Evolutionary conservation across 2,888 invertebrate species (phyloP).

Genomic region (Pedicia rivosa): DNA sequence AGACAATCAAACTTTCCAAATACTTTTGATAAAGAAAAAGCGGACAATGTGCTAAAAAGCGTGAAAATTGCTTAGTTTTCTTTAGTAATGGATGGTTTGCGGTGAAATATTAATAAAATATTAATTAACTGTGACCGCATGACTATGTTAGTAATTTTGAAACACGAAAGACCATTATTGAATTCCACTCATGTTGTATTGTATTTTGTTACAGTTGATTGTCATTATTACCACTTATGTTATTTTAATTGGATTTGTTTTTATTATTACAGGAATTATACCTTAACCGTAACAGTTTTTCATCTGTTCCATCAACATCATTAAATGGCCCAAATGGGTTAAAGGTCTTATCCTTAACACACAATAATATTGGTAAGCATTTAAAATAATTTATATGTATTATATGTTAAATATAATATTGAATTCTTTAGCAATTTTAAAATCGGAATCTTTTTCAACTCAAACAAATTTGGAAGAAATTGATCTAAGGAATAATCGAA

Average conservation of each 20-base stretch:
- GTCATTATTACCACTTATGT: neutral
- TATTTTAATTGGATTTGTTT: neutral
- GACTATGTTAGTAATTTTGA: too few relatives aligned
- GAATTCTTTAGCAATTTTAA: slow-evolving; percentile 42
- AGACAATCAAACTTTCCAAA: too few relatives aligned
- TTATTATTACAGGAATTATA: slow-evolving; percentile 47
- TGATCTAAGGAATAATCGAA: slow-evolving; percentile 63
- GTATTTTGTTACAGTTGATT: too few relatives aligned
- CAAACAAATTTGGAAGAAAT: slow-evolving; percentile 56
- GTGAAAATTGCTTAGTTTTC: too few relatives aligned
- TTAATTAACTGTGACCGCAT: too few relatives aligned
- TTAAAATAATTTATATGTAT: slow-evolving; percentile 5
- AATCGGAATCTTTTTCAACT: slow-evolving; percentile 49
- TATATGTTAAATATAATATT: slow-evolving; percentile 3
- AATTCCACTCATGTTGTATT: too few relatives aligned
- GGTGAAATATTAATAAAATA: too few relatives aligned
- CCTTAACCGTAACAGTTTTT: slow-evolving; percentile 66
- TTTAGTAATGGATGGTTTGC: too few relatives aligned
- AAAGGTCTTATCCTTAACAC: slow-evolving; percentile 52
- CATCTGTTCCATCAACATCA: slow-evolving; percentile 57
- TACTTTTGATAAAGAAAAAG: too few relatives aligned
- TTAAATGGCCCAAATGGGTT: slow-evolving; percentile 65
- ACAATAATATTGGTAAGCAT: slow-evolving; percentile 64
- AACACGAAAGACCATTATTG: too few relatives aligned
- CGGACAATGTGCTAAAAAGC: too few relatives aligned